Percentiles rank a stretch among this genome's conserved stretches.
Conservation (phyloP, 2,888 invertebrate species). For the Hirudinaria manillensis region DNA sequence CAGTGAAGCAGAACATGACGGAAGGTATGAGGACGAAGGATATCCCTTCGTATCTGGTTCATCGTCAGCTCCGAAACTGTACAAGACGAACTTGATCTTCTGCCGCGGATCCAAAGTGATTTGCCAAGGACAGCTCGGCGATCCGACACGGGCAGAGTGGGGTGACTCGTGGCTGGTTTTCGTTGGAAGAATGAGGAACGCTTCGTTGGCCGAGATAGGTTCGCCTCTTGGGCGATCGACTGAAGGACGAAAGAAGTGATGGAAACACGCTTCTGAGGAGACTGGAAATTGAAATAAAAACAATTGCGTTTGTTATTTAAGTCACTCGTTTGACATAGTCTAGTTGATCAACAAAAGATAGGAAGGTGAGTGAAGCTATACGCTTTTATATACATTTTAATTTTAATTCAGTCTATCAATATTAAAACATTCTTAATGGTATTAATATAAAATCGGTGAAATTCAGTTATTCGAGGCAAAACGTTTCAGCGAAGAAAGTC, state of each 20-base stretch:
- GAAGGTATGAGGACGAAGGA: not conserved
- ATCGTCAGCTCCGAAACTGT: slow-evolving; percentile 2
- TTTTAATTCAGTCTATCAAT: too few relatives aligned
- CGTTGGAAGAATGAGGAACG: not conserved
- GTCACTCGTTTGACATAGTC: too few relatives aligned
- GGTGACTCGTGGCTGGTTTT: not conserved
- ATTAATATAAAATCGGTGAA: too few relatives aligned
- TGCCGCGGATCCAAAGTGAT: slow-evolving; percentile 22
- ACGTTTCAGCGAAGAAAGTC: too few relatives aligned
- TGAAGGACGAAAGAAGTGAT: not conserved
- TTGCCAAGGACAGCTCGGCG: slow-evolving; percentile 20
- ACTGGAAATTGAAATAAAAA: not conserved
- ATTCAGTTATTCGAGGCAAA: too few relatives aligned
- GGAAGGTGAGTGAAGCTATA: too few relatives aligned
- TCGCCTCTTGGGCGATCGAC: not conserved
- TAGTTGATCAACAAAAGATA: too few relatives aligned
- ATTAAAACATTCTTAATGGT: too few relatives aligned
- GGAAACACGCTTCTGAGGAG: not conserved
- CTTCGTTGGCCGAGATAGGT: not conserved
- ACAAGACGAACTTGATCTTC: slow-evolving; percentile 19
- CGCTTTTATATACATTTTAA: too few relatives aligned
- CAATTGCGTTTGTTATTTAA: too few relatives aligned
- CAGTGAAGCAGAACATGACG: slow-evolving; percentile 2
- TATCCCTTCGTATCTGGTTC: not conserved
- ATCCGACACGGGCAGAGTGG: slow-evolving; percentile 6